Evolutionary conservation across 2,797 vertebrate genomes (phyloP).

Genomic region (Bovichtus variegatus): DNA sequence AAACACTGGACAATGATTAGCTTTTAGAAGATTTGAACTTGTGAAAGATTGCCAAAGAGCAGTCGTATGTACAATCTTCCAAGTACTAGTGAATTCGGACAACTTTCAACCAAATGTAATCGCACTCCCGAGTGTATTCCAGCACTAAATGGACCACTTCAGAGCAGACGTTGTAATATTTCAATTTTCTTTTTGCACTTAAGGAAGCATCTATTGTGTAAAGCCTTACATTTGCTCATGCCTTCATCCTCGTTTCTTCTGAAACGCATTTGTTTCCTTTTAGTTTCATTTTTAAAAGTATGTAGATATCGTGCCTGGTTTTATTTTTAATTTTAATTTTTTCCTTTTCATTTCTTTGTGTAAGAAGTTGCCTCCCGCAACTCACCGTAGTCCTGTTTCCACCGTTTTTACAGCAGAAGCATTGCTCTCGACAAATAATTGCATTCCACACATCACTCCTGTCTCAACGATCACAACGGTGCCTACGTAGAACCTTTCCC

Average conservation of each 20-base stretch:
- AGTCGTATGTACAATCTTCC: conserved; percentile 74
- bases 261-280: conserved; percentile 14
- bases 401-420: conserved; percentile 65
- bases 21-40: conserved; percentile 44
- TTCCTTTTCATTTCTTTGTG: conserved; percentile 4
- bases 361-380: conserved; percentile 48
- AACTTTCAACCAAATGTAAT: conserved; percentile 80
- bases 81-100: conserved; percentile 75
- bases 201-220: conserved; percentile 83
- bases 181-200: conserved; percentile 82
- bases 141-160: conserved; percentile 81
- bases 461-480: conserved; percentile 86
- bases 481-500: conserved; percentile 84
- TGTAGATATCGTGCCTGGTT: conserved; percentile 77
- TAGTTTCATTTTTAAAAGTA: conserved; percentile 34
- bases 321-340: conserved; percentile 25
- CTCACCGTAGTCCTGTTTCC: conserved; percentile 54
- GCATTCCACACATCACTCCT: conserved; percentile 84
- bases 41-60: conserved; percentile 92
- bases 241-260: conserved; percentile 65
- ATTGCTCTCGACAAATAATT: conserved; percentile 68
- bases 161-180: conserved; percentile 73
- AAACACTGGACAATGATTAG: conserved; percentile 42
- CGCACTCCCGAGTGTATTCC: conserved; percentile 79
- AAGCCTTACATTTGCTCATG: conserved; percentile 91